These are phyloP conservation scores for Yponomeuta malinellus DNA, from an alignment of 2,888 invertebrate species.

Conservation along the genomic window DNA sequence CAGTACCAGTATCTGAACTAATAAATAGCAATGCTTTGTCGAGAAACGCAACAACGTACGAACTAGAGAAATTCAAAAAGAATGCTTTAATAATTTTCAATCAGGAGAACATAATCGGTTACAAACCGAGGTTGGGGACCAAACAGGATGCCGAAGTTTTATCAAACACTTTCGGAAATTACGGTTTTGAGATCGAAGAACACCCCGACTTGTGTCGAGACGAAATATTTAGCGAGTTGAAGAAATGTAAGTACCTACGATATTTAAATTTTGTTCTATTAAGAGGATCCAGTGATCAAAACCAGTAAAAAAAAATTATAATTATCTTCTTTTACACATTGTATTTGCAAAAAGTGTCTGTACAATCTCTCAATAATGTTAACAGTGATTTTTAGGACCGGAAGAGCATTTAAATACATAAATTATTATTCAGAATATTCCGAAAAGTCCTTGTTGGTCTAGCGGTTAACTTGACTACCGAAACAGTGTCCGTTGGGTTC, in stretches of 20 bases:
- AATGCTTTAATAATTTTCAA: conserved; percentile 54
- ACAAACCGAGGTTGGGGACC: conserved; percentile 44
- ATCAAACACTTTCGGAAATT: conserved; percentile 39
- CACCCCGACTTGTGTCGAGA: conserved; percentile 42
- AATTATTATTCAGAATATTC: no score
- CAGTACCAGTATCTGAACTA: neutral
- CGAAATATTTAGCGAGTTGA: conserved; percentile 38
- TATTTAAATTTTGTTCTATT: no score
- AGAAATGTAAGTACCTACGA: conserved; percentile 33
- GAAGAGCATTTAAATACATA: no score
- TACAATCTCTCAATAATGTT: no score
- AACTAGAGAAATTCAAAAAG: conserved; percentile 52
- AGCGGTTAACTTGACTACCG: no score
- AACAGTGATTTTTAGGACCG: no score
- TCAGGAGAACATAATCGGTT: conserved; percentile 40
- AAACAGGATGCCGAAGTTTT: conserved; percentile 44
- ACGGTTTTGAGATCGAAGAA: conserved; percentile 43
- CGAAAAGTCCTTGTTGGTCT: no score
- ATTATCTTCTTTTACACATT: no score
- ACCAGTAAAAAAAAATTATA: no score
- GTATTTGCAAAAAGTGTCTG: no score
- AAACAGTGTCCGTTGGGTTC: no score
- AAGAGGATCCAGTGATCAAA: no score
- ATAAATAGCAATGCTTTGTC: conserved; percentile 36
- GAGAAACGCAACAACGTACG: conserved; percentile 43